Percentiles rank a stretch among this genome's conserved stretches.
Conservation (phyloP, 2,888 invertebrate species). For the Scelioninae gen. 1 region DNA sequence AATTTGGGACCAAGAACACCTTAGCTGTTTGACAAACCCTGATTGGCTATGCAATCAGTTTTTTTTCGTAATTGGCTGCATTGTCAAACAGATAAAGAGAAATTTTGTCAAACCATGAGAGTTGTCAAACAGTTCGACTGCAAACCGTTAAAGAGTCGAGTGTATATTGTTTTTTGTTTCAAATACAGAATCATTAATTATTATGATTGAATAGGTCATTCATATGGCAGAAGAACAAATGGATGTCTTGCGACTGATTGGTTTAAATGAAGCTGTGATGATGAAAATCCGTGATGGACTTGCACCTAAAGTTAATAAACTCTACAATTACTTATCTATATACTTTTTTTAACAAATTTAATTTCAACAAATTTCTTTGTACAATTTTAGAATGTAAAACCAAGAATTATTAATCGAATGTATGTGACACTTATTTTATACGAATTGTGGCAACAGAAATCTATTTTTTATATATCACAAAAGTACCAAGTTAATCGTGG, state of each 20-base stretch:
- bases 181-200: not conserved
- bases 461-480: conserved; percentile 88
- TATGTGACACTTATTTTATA: conserved; percentile 94
- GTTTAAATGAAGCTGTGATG: conserved; percentile 89
- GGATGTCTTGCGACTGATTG: conserved; percentile 89
- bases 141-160: too few species aligned
- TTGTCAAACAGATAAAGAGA: too few species aligned
- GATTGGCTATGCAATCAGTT: too few species aligned
- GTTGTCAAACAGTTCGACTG: too few species aligned
- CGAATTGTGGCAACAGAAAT: conserved; percentile 89
- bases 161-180: not conserved
- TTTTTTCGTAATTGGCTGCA: too few species aligned
- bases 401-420: conserved; percentile 89
- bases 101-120: too few species aligned
- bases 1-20: too few species aligned
- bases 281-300: conserved; percentile 79
- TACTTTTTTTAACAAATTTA: not conserved
- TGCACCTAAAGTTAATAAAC: conserved; percentile 78
- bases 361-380: not conserved
- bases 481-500: conserved; percentile 91
- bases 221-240: conserved; percentile 86
- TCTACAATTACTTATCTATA: not conserved
- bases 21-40: too few species aligned
- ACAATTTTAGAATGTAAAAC: conserved; percentile 85
- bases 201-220: conserved; percentile 76